These are phyloP conservation scores for Geotrypetes seraphini DNA, from an alignment of 2,797 vertebrate genomes.

Conservation along the genomic window DNA sequence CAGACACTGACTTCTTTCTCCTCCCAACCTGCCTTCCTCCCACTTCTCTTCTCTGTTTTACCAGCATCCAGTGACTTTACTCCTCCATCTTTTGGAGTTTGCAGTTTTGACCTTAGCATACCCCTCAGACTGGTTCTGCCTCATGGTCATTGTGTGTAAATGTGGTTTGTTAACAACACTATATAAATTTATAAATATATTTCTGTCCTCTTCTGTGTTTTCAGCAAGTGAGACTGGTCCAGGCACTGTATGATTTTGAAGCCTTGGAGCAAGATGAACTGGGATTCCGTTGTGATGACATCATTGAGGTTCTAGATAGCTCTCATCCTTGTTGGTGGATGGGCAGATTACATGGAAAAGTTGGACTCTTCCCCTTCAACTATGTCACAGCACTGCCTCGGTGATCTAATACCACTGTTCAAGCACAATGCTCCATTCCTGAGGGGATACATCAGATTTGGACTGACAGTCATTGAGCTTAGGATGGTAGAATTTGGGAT, in stretches of 20 bases:
- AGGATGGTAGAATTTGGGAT: too few species aligned
- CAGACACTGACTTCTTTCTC: too few species aligned
- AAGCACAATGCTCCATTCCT: neutral
- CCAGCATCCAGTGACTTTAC: too few species aligned
- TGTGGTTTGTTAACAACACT: too few species aligned
- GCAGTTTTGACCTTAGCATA: neutral
- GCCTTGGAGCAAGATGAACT: constrained; percentile 80
- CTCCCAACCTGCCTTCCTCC: too few species aligned
- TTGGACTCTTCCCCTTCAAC: constrained; percentile 86
- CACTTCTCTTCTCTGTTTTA: too few species aligned
- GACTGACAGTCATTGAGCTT: too few species aligned
- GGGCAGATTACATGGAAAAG: constrained; percentile 63
- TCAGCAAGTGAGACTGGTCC: constrained; percentile 60
- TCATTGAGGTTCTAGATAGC: constrained; percentile 80
- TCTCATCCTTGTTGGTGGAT: constrained; percentile 81
- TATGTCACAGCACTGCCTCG: too few species aligned
- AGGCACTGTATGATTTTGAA: constrained; percentile 76
- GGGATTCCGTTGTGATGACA: constrained; percentile 67
- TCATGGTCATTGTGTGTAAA: too few species aligned
- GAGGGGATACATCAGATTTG: neutral
- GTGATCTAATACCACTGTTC: too few species aligned
- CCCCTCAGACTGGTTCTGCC: too few species aligned
- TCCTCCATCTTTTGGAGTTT: neutral
- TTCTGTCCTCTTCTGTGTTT: constrained; percentile 13
- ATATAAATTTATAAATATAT: too few species aligned